A percentile compares a stretch with the other conserved stretches of the same genome.
These are phyloP conservation scores for Tipula confusa DNA, from an alignment of 2,888 invertebrate genomes.

Conservation along the genomic window DNA sequence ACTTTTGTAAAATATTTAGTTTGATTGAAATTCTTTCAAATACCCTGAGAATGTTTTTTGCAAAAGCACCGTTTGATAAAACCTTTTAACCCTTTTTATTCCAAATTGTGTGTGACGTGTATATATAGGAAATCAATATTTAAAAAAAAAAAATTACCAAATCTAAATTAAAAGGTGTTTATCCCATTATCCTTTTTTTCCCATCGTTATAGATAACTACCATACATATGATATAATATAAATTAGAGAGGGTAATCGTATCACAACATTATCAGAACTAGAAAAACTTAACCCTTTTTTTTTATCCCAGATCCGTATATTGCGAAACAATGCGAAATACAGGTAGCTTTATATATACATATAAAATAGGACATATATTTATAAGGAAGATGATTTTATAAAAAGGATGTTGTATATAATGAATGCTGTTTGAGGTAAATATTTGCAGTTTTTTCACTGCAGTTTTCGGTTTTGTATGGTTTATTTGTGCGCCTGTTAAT, in stretches of 20 bases:
- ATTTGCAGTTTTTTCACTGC: background rate
- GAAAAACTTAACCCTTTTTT: background rate
- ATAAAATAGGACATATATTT: background rate
- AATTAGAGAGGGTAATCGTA: background rate
- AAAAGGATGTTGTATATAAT: background rate
- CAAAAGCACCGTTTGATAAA: background rate
- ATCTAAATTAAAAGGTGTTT: constrained; percentile 20
- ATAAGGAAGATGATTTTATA: background rate
- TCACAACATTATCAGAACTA: background rate
- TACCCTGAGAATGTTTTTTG: background rate
- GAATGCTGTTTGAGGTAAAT: background rate
- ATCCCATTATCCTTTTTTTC: constrained; percentile 3
- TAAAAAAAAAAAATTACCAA: background rate
- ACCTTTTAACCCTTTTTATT: background rate
- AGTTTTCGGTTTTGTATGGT: background rate
- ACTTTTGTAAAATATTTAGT: background rate
- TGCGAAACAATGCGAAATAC: background rate
- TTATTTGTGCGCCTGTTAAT: background rate
- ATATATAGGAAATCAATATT: background rate
- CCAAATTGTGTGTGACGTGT: background rate
- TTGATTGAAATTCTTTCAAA: background rate
- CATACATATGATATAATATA: background rate
- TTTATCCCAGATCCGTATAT: background rate
- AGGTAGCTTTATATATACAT: background rate
- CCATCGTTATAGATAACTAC: background rate